A percentile compares a stretch with the other conserved stretches of the same genome.
These are phyloP conservation scores for Acleris sparsana DNA, from an alignment of 2,888 invertebrate genomes.

Conservation along the genomic window DNA sequence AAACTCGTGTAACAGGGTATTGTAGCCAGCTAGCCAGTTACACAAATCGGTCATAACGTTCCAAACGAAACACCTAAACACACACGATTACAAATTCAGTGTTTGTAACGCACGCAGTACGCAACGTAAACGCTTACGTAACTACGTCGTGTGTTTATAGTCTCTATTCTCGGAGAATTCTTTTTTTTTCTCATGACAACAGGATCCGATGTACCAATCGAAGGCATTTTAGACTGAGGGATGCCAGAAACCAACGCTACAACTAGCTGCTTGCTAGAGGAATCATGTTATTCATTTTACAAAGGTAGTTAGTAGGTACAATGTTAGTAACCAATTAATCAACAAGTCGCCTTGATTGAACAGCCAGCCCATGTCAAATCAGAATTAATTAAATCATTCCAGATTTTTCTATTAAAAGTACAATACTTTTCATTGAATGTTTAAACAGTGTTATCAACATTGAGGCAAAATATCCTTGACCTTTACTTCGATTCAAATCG, in stretches of 20 bases:
- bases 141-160: constrained; percentile 27
- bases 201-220: background rate
- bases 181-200: constrained; percentile 29
- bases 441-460: constrained; percentile 11
- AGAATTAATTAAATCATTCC: constrained; percentile 4
- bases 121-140: constrained; percentile 25
- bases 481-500: constrained; percentile 17
- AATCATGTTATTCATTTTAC: no score
- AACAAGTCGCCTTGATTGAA: background rate
- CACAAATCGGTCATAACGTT: constrained; percentile 5
- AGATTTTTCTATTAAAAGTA: no score
- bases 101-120: constrained; percentile 24
- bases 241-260: background rate
- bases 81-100: constrained; percentile 34
- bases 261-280: no score
- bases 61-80: constrained; percentile 32
- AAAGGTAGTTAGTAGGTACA: no score
- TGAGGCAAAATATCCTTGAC: constrained; percentile 31
- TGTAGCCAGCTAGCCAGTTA: constrained; percentile 7
- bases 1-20: background rate
- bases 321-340: no score
- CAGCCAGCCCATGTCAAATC: constrained; percentile 4
- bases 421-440: no score
- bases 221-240: background rate
- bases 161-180: constrained; percentile 31